phyloP scores from a whole-genome alignment of 2,113 vertebrate species.

The Scomber japonicus region DNA sequence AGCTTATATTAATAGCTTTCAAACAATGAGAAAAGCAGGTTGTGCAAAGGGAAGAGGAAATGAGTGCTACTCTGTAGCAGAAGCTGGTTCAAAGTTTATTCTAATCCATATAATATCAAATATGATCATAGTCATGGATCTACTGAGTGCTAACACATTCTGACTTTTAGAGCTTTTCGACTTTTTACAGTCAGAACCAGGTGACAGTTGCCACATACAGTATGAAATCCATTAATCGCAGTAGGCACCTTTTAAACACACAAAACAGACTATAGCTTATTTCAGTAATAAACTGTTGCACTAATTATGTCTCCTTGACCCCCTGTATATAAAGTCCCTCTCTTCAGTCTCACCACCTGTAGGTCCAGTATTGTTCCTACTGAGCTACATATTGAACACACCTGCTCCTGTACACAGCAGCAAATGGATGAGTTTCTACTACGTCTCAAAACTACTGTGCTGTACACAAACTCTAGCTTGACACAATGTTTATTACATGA shows the following conservation, averaged over 20 bases:
- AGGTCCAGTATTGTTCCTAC: conserved; percentile 33
- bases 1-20: conserved; percentile 66
- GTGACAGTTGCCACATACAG: conserved; percentile 15
- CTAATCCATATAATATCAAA: conserved; percentile 18
- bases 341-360: background rate
- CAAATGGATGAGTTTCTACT: conserved; percentile 45
- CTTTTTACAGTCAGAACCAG: conserved; percentile 9
- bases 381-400: conserved; percentile 38
- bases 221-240: conserved; percentile 35
- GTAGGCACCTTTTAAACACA: conserved; percentile 65
- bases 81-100: conserved; percentile 39
- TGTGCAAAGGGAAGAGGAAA: conserved; percentile 60
- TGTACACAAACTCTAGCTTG: conserved; percentile 19
- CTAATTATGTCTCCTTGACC: background rate
- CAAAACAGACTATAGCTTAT: conserved; percentile 64
- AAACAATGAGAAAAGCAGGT: conserved; percentile 42
- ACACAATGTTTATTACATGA: conserved; percentile 25
- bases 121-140: conserved; percentile 17
- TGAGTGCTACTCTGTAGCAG: conserved; percentile 59
- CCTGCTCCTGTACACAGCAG: conserved; percentile 51
- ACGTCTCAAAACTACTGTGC: conserved; percentile 27
- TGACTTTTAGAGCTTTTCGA: conserved; percentile 10
- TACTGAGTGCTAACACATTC: background rate
- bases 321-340: too few species aligned
- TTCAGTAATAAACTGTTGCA: conserved; percentile 26